Conservation (phyloP, 1,140 invertebrate genomes). For the Paraescarpia echinospica region DNA sequence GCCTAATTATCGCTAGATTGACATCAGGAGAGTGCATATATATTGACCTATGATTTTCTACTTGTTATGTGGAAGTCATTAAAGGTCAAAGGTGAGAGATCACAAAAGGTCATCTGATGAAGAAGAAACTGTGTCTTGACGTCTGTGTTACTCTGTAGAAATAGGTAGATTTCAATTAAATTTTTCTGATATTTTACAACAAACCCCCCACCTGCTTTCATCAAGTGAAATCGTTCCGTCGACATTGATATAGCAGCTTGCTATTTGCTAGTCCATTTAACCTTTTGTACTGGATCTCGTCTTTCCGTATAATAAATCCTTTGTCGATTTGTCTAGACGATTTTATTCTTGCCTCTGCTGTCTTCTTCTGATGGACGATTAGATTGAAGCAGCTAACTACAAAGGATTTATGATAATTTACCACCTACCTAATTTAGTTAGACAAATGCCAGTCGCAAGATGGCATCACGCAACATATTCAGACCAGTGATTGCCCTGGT, state of each 20-base stretch:
- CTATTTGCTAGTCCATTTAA: neutral
- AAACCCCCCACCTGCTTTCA: neutral
- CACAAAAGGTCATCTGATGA: neutral
- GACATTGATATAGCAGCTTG: neutral
- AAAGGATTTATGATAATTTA: neutral
- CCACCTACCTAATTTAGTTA: neutral
- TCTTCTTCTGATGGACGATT: neutral
- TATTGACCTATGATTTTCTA: neutral
- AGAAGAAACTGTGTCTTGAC: neutral
- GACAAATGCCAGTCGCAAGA: neutral
- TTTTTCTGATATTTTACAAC: neutral
- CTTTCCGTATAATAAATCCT: neutral
- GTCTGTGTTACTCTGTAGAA: neutral
- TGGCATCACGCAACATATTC: neutral
- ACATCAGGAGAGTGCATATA: neutral
- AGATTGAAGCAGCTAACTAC: neutral
- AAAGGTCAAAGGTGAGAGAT: neutral
- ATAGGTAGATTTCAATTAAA: too few species aligned
- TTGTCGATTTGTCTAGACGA: neutral
- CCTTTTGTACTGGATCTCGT: too few species aligned
- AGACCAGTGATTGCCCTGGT: neutral
- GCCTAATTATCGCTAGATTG: too few species aligned
- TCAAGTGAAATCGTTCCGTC: neutral
- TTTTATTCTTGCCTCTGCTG: neutral
- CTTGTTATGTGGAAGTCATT: neutral